Percentiles rank a stretch among this genome's conserved stretches.
Conservation (phyloP, 2,888 invertebrate species). For the Pycnomerus fuliginosus region DNA sequence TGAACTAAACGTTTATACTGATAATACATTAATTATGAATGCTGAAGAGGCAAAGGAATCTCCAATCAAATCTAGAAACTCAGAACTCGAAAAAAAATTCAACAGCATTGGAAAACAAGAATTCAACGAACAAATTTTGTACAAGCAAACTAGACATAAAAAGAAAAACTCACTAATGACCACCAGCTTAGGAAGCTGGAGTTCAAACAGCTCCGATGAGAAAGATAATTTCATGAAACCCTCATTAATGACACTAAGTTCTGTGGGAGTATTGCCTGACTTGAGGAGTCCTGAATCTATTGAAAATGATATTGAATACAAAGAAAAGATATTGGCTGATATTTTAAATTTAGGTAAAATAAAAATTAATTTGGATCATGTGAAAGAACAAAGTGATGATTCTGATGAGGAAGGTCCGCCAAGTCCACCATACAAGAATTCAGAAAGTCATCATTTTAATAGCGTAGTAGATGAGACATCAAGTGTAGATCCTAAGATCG, state of each 20-base stretch:
- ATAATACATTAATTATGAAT: constrained; percentile 55
- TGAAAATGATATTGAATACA: constrained; percentile 70
- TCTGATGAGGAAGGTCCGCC: constrained; percentile 16
- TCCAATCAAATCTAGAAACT: constrained; percentile 57
- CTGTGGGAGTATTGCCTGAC: constrained; percentile 55
- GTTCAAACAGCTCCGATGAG: constrained; percentile 47
- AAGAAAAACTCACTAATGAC: constrained; percentile 43
- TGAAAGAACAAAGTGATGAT: constrained; percentile 14
- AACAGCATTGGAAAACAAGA: constrained; percentile 72
- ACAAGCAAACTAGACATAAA: constrained; percentile 60
- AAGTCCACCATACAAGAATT: neutral
- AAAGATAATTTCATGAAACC: constrained; percentile 41
- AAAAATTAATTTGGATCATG: constrained; percentile 32
- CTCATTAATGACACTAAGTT: constrained; percentile 55
- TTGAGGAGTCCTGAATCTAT: constrained; percentile 65
- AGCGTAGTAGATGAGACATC: too few relatives aligned
- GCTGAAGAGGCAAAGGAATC: constrained; percentile 79
- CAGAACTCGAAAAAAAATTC: constrained; percentile 53
- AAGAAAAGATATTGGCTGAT: constrained; percentile 71
- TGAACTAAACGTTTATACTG: constrained; percentile 47
- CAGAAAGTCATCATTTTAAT: too few relatives aligned
- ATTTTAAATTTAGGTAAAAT: constrained; percentile 62
- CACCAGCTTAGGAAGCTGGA: constrained; percentile 37
- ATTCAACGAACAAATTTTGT: constrained; percentile 68
- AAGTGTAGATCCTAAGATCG: too few relatives aligned